phyloP scores from a whole-genome alignment of 2,797 vertebrate species.

The Paratrypauchen microcephalus region DNA sequence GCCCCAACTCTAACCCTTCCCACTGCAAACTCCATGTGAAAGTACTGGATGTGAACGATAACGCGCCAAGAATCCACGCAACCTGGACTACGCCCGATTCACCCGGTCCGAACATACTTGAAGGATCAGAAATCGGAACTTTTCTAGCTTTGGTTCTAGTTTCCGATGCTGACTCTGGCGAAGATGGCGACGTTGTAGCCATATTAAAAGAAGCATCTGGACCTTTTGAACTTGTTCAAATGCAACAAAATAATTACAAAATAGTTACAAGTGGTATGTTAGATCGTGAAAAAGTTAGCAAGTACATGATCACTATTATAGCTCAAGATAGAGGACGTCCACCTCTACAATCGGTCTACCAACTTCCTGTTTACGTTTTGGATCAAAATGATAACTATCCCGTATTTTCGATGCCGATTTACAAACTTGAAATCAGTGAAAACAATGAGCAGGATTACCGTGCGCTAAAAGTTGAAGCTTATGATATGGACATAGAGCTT shows the following conservation, averaged over 20 bases:
- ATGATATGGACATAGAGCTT: conserved; percentile 82
- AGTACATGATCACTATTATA: conserved; percentile 84
- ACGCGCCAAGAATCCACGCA: conserved; percentile 83
- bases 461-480: conserved; percentile 80
- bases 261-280: conserved; percentile 83
- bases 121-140: conserved; percentile 83
- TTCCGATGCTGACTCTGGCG: conserved; percentile 86
- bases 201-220: conserved; percentile 77
- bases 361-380: conserved; percentile 82
- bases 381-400: conserved; percentile 92
- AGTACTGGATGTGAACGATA: conserved; percentile 87
- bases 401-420: conserved; percentile 77
- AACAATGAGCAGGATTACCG: conserved; percentile 77
- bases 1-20: conserved; percentile 86
- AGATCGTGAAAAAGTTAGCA: conserved; percentile 85
- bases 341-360: conserved; percentile 74
- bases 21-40: conserved; percentile 90
- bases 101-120: conserved; percentile 75
- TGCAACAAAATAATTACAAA: conserved; percentile 85
- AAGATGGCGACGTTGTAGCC: conserved; percentile 82
- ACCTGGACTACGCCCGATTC: conserved; percentile 81
- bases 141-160: conserved; percentile 88
- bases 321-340: conserved; percentile 81
- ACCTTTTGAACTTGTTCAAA: conserved; percentile 85
- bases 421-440: conserved; percentile 78